A percentile compares a stretch with the other conserved stretches of the same genome.
Evolutionary conservation across 2,113 vertebrate genomes (phyloP).

Genomic region (Hippocampus comes): DNA sequence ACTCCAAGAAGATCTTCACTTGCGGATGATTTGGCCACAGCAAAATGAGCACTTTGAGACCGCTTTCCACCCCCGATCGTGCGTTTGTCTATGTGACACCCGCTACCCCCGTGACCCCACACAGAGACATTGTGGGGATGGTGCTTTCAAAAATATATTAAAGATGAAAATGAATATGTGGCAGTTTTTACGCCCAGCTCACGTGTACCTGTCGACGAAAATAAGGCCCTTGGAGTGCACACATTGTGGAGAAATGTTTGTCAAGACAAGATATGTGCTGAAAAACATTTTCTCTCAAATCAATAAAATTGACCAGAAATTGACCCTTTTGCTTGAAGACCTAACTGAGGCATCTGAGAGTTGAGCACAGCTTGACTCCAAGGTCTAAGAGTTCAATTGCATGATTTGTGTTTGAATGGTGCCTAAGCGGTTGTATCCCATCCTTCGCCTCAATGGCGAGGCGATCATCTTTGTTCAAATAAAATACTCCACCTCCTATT

Average conservation of each 20-base stretch:
- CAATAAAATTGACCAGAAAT: constrained; percentile 51
- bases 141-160: too few relatives aligned
- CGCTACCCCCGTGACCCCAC: too few relatives aligned
- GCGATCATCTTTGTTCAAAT: constrained; percentile 57
- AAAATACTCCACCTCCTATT: constrained; percentile 34
- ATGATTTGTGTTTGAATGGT: constrained; percentile 62
- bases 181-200: too few relatives aligned
- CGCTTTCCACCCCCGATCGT: too few relatives aligned
- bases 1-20: too few relatives aligned
- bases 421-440: constrained; percentile 62
- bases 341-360: constrained; percentile 25
- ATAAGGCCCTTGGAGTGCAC: not conserved
- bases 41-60: too few relatives aligned
- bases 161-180: too few relatives aligned
- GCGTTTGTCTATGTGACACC: too few relatives aligned
- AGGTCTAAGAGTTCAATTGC: constrained; percentile 60
- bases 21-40: too few relatives aligned
- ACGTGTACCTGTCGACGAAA: too few relatives aligned
- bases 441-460: constrained; percentile 58
- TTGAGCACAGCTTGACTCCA: constrained; percentile 17
- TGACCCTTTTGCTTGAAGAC: constrained; percentile 23
- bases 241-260: not conserved
- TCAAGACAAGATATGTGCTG: not conserved
- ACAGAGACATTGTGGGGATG: too few relatives aligned
- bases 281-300: constrained; percentile 37